Evolutionary conservation across 92 coral and sea anemone genomes (phyloP).

Genomic region (Umimayanthus kanabou): DNA sequence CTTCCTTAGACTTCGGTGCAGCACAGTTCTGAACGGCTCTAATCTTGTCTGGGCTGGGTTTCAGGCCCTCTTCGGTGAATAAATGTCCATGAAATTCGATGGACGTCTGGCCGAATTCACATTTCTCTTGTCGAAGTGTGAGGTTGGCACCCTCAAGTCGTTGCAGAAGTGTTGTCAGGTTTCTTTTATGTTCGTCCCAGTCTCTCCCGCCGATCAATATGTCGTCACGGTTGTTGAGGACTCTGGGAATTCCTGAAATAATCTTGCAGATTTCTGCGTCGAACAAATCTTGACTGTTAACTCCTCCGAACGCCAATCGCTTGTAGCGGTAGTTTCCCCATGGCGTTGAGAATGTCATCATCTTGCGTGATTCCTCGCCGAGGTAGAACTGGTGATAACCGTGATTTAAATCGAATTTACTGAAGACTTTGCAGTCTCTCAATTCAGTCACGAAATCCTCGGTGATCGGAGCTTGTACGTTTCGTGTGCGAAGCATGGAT

Average conservation of each 20-base stretch:
- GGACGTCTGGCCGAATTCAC: slow-evolving; percentile 51
- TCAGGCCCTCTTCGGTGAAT: slow-evolving; percentile 55
- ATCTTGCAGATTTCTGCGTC: slow-evolving; percentile 55
- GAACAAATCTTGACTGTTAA: slow-evolving; percentile 64
- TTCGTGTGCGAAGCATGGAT: slow-evolving; percentile 57
- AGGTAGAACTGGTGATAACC: slow-evolving; percentile 45
- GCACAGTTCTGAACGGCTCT: slow-evolving; percentile 41
- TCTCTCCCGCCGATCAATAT: slow-evolving; percentile 55
- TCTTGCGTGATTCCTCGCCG: slow-evolving; percentile 43
- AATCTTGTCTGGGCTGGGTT: slow-evolving; percentile 54
- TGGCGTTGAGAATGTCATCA: slow-evolving; percentile 59
- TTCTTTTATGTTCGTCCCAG: slow-evolving; percentile 52
- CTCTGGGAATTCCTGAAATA: slow-evolving; percentile 52
- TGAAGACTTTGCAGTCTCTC: slow-evolving; percentile 49
- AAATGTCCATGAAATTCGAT: slow-evolving; percentile 68
- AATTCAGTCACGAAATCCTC: slow-evolving; percentile 48
- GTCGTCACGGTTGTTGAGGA: slow-evolving; percentile 62
- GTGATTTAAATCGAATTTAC: slow-evolving; percentile 46
- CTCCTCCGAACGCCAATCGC: slow-evolving; percentile 57
- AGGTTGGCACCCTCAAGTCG: slow-evolving; percentile 51
- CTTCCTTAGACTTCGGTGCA: slow-evolving; percentile 53
- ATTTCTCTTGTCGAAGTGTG: slow-evolving; percentile 51
- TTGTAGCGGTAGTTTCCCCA: slow-evolving; percentile 68
- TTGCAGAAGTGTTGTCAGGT: slow-evolving; percentile 40
- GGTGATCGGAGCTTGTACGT: slow-evolving; percentile 62